phyloP scores from a whole-genome alignment of 2,888 invertebrate genomes.

The Lasiommata megera region DNA sequence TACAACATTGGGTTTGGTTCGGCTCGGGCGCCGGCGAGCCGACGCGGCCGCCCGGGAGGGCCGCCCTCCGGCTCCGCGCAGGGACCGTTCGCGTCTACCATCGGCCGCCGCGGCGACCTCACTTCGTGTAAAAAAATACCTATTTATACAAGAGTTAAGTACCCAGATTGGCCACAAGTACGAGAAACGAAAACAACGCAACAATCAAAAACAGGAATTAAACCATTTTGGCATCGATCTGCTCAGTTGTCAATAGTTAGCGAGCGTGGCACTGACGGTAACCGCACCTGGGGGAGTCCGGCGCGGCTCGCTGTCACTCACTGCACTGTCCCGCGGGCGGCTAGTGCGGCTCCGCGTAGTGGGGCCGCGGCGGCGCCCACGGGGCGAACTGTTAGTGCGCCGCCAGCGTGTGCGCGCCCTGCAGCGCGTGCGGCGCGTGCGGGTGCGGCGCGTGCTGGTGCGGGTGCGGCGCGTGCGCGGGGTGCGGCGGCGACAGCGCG shows the following conservation, averaged over 20 bases:
- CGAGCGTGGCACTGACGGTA: constrained; percentile 36
- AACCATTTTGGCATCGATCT: constrained; percentile 81
- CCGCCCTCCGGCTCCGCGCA: too few relatives aligned
- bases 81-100: constrained; percentile 63
- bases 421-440: constrained; percentile 82
- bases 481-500: constrained; percentile 84
- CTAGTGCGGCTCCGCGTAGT: constrained; percentile 78
- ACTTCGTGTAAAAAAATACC: constrained; percentile 80
- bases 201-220: constrained; percentile 80
- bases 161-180: constrained; percentile 80
- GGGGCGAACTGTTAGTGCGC: constrained; percentile 85
- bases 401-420: constrained; percentile 71
- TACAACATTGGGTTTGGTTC: constrained; percentile 43
- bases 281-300: constrained; percentile 21
- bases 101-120: constrained; percentile 78
- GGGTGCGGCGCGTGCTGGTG: constrained; percentile 81
- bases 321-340: constrained; percentile 61
- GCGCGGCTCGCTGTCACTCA: neutral
- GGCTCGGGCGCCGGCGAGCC: constrained; percentile 41
- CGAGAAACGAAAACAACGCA: constrained; percentile 78
- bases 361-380: constrained; percentile 85
- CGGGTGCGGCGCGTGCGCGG: constrained; percentile 85
- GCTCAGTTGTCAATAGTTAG: constrained; percentile 71
- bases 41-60: too few relatives aligned
- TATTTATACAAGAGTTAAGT: constrained; percentile 79